Evolutionary conservation across 1,140 invertebrate species (phyloP).

Genomic region (Lepidurus couesii): DNA sequence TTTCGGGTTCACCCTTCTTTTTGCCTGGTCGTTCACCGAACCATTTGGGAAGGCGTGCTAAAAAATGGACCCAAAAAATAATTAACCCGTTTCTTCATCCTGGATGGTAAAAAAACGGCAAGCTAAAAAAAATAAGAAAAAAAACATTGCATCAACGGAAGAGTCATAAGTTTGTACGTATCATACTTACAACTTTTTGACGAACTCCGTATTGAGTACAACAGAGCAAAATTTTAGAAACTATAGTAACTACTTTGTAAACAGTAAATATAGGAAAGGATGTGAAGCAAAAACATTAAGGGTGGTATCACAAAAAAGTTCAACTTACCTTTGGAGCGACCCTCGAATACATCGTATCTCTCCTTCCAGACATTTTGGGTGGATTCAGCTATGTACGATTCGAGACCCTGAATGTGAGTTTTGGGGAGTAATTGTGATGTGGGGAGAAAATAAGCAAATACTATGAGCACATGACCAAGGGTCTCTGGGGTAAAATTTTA

Average conservation of each 20-base stretch:
- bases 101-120: background rate
- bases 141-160: background rate
- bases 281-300: conserved; percentile 16
- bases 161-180: conserved; percentile 13
- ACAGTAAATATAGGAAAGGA: background rate
- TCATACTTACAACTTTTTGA: conserved; percentile 9
- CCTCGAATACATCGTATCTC: conserved; percentile 74
- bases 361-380: conserved; percentile 80
- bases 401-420: conserved; percentile 56
- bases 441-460: conserved; percentile 6
- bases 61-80: conserved; percentile 31
- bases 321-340: conserved; percentile 78
- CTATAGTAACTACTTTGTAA: background rate
- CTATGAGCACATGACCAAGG: background rate
- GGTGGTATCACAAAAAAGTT: conserved; percentile 6
- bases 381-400: conserved; percentile 71
- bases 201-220: conserved; percentile 23
- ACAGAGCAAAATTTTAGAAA: background rate
- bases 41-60: conserved; percentile 86
- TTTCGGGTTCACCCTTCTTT: conserved; percentile 77
- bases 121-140: background rate
- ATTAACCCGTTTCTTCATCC: background rate
- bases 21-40: conserved; percentile 88
- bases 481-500: background rate
- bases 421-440: background rate